These are phyloP conservation scores for Ctenosaura bakeri DNA, from an alignment of 2,797 vertebrate species.

Conservation along the genomic window DNA sequence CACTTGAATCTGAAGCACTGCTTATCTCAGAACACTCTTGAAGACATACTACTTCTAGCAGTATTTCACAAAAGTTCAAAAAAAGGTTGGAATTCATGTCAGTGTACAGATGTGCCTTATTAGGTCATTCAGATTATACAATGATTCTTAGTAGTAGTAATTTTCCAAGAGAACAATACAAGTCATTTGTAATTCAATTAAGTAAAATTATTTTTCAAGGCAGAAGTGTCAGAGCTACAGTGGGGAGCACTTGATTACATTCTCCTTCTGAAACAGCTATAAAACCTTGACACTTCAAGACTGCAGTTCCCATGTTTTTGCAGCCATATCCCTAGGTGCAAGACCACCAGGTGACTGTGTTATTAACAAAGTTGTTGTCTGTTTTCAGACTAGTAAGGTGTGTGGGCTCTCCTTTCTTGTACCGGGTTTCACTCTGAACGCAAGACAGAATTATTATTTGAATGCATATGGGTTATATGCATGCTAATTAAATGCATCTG, in stretches of 20 bases:
- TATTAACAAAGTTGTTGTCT: not conserved
- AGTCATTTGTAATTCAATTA: not conserved
- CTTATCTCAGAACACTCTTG: not conserved
- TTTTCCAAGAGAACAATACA: not conserved
- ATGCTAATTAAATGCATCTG: not conserved
- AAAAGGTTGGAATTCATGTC: not conserved
- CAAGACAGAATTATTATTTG: not conserved
- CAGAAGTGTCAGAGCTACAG: not conserved
- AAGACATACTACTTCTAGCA: not conserved
- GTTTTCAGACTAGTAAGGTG: not conserved
- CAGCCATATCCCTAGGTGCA: not conserved
- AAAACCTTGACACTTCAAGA: not conserved
- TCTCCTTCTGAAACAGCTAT: not conserved
- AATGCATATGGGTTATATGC: not conserved
- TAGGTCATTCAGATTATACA: not conserved
- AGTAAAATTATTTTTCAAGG: conserved; percentile 1
- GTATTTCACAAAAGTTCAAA: conserved; percentile 9
- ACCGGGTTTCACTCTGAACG: not conserved
- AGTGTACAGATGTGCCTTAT: conserved; percentile 9
- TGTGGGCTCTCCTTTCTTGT: not conserved
- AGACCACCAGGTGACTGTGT: not conserved
- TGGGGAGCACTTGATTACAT: not conserved
- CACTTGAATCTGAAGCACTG: not conserved
- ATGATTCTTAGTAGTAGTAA: not conserved
- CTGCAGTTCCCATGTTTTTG: not conserved